Evolutionary conservation across 2,888 invertebrate species (phyloP).

Genomic region (Trichopoda pennipes): DNA sequence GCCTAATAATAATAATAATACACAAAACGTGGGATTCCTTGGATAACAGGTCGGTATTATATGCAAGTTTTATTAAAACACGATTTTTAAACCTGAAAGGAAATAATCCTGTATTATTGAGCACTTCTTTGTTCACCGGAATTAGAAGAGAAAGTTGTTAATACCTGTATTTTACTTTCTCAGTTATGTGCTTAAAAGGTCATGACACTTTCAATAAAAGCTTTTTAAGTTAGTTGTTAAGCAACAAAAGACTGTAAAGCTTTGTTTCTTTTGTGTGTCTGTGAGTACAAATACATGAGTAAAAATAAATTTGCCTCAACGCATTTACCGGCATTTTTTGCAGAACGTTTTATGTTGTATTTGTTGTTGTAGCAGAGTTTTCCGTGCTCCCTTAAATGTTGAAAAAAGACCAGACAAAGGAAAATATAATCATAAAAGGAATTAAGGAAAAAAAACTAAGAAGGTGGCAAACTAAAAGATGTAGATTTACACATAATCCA

Average conservation of each 20-base stretch:
- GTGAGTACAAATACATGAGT: background rate
- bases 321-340: slow-evolving; percentile 43
- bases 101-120: no score
- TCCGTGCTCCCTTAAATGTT: slow-evolving; percentile 2
- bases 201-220: slow-evolving; percentile 44
- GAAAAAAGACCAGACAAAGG: background rate
- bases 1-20: no score
- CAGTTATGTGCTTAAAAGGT: slow-evolving; percentile 11
- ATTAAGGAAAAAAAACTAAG: background rate
- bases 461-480: slow-evolving; percentile 7
- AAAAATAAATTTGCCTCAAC: background rate
- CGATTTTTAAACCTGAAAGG: no score
- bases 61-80: no score
- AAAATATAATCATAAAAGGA: background rate
- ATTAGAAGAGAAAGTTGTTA: background rate
- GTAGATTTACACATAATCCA: slow-evolving; percentile 4
- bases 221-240: slow-evolving; percentile 47
- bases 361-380: slow-evolving; percentile 14
- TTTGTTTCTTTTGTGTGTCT: slow-evolving; percentile 19
- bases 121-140: no score
- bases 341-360: background rate
- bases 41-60: no score
- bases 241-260: slow-evolving; percentile 26
- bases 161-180: slow-evolving; percentile 26
- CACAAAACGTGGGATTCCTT: no score